phyloP scores from a whole-genome alignment of 2,888 invertebrate species.

The Fragum sueziense region DNA sequence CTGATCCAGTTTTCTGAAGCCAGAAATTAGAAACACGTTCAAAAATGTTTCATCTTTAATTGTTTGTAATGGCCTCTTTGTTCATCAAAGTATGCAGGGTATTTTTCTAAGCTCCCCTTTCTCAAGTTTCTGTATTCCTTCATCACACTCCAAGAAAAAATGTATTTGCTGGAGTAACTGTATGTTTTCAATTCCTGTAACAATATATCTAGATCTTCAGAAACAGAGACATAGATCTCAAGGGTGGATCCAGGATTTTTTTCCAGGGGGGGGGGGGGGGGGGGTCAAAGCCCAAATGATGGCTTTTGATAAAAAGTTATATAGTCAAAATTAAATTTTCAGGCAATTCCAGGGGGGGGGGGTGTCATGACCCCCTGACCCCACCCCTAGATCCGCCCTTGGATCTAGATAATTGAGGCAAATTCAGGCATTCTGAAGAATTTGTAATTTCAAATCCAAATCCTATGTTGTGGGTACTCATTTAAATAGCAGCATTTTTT shows the following conservation, averaged over 20 bases:
- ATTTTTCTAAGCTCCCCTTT: background rate
- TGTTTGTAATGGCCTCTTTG: background rate
- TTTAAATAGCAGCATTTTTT: too few species aligned
- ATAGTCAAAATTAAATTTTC: background rate
- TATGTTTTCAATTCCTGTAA: background rate
- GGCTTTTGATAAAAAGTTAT: too few species aligned
- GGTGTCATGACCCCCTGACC: too few species aligned
- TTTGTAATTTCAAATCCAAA: too few species aligned
- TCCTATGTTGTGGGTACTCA: too few species aligned
- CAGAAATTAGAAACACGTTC: slow-evolving; percentile 5
- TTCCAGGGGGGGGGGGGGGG: too few species aligned
- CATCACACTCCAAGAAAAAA: background rate
- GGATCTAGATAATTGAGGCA: too few species aligned
- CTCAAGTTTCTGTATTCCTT: background rate
- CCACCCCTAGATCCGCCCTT: too few species aligned
- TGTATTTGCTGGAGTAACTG: background rate
- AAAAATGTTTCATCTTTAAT: slow-evolving; percentile 9
- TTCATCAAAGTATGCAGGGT: background rate
- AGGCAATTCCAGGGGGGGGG: background rate
- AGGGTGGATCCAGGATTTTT: too few species aligned
- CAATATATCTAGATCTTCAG: background rate
- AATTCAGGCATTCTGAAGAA: too few species aligned
- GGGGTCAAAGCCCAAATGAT: too few species aligned
- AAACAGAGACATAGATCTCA: background rate
- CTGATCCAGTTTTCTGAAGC: background rate